phyloP scores from a whole-genome alignment of 2,113 vertebrate species.

The Deroptyus accipitrinus region DNA sequence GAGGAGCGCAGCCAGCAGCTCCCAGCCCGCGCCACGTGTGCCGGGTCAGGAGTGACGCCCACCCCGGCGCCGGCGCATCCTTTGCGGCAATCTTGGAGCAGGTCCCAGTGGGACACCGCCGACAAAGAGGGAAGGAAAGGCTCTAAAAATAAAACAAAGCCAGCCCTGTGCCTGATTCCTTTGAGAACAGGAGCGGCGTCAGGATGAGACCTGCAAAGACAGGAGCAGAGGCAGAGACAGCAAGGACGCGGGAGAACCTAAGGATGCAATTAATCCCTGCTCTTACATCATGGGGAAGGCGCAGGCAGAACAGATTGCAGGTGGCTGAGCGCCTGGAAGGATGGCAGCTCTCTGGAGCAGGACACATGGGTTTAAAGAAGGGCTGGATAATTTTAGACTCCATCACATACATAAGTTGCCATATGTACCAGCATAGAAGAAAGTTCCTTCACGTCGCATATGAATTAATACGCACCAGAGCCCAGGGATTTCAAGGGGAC shows the following conservation, averaged over 20 bases:
- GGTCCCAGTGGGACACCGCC: slow-evolving; percentile 61
- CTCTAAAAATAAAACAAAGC: slow-evolving; percentile 54
- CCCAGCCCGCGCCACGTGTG: background rate
- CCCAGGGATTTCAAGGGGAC: background rate
- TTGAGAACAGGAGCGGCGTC: background rate
- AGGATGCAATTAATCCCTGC: slow-evolving; percentile 22
- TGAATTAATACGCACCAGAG: background rate
- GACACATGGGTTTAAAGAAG: slow-evolving; percentile 43
- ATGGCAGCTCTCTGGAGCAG: slow-evolving; percentile 34
- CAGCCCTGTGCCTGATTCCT: slow-evolving; percentile 31
- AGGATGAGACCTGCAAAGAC: background rate
- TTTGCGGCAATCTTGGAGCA: slow-evolving; percentile 23
- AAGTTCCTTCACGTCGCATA: background rate
- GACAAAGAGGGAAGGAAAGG: slow-evolving; percentile 26
- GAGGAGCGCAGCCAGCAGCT: background rate
- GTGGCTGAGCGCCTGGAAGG: slow-evolving; percentile 40
- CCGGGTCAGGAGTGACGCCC: background rate
- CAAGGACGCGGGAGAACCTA: background rate
- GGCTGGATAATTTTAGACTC: slow-evolving; percentile 57
- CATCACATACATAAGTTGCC: slow-evolving; percentile 41
- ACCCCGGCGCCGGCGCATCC: background rate
- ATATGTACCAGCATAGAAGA: background rate
- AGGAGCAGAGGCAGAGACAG: background rate
- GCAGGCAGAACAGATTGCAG: slow-evolving; percentile 41
- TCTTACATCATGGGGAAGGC: background rate